A percentile compares a stretch with the other conserved stretches of the same genome.
phyloP scores from a whole-genome alignment of 2,797 vertebrate species.

The Pempheris klunzingeri region DNA sequence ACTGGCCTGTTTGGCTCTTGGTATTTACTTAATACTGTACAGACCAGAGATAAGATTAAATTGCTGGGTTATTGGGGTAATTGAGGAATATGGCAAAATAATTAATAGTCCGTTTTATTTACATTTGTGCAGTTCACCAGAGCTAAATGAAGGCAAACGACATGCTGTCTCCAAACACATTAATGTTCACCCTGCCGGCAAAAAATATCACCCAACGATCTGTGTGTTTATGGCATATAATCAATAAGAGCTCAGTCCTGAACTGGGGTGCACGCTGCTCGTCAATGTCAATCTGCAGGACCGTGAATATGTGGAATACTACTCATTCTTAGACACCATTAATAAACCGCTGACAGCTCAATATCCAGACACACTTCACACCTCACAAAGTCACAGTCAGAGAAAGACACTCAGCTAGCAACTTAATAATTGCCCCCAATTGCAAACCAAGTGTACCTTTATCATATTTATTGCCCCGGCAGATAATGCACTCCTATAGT shows the following conservation, averaged over 20 bases:
- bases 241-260: conserved; percentile 21
- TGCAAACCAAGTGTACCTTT: conserved; percentile 22
- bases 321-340: not conserved
- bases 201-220: conserved; percentile 10
- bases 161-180: not conserved
- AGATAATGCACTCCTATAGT: conserved; percentile 39
- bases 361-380: not conserved
- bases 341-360: not conserved
- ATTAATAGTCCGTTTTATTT: not conserved
- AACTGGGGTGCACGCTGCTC: not conserved
- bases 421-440: not conserved
- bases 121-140: not conserved
- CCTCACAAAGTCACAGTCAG: no score
- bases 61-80: not conserved
- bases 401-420: not conserved
- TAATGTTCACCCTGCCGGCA: not conserved
- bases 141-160: not conserved
- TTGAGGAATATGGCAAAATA: not conserved
- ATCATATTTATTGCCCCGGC: conserved; percentile 36
- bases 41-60: not conserved
- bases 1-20: not conserved
- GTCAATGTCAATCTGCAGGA: conserved; percentile 15
- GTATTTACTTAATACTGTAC: not conserved
- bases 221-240: conserved; percentile 22
- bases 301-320: not conserved